These are phyloP conservation scores for Suillia variegata DNA, from an alignment of 2,888 invertebrate genomes.

Conservation along the genomic window DNA sequence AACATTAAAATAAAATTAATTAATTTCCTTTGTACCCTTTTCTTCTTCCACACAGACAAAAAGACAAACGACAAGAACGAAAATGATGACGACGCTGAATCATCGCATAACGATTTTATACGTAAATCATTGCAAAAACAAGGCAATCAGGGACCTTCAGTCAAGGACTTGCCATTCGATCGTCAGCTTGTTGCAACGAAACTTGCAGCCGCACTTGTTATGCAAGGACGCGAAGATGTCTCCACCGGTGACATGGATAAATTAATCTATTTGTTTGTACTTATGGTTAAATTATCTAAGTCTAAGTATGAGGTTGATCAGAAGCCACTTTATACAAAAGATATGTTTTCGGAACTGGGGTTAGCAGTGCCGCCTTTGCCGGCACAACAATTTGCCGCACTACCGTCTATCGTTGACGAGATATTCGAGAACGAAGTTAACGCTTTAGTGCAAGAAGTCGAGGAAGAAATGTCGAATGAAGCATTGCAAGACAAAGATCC, in stretches of 20 bases:
- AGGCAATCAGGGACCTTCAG: too few relatives aligned
- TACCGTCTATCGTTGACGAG: constrained; percentile 41
- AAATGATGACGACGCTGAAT: constrained; percentile 5
- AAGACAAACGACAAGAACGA: too few relatives aligned
- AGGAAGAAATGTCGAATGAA: constrained; percentile 40
- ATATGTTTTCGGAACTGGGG: constrained; percentile 40
- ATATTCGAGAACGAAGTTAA: constrained; percentile 39
- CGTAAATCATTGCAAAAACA: constrained; percentile 9
- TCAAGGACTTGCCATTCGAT: constrained; percentile 70
- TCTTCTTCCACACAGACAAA: too few relatives aligned
- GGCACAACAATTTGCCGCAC: constrained; percentile 35
- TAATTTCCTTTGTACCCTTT: constrained; percentile 5
- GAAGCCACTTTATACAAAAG: constrained; percentile 33
- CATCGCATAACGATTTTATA: too few relatives aligned
- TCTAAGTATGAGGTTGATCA: constrained; percentile 39
- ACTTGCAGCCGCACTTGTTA: constrained; percentile 78
- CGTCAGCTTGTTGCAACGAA: constrained; percentile 80
- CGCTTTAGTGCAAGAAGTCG: constrained; percentile 45
- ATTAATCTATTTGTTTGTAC: constrained; percentile 78
- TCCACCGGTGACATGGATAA: constrained; percentile 79
- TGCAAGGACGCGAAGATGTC: constrained; percentile 81
- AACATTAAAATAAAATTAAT: not conserved
- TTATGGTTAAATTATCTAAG: constrained; percentile 70
- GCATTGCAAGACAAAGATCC: constrained; percentile 35
- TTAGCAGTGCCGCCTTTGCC: constrained; percentile 28